Percentiles rank a stretch among this genome's conserved stretches.
phyloP scores from a whole-genome alignment of 92 coral and sea anemone species.

The Meandrina meandrites region DNA sequence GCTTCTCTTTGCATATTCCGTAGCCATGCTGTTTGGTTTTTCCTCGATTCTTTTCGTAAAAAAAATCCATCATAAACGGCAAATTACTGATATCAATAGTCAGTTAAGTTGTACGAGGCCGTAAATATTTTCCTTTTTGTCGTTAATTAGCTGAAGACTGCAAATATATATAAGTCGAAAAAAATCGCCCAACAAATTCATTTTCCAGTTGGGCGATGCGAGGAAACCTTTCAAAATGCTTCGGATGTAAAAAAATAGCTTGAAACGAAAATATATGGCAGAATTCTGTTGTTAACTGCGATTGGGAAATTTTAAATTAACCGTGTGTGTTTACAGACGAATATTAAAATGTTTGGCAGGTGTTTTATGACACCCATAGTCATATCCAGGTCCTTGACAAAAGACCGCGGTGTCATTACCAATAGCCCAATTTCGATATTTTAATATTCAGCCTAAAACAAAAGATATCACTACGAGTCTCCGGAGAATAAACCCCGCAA shows the following conservation, averaged over 20 bases:
- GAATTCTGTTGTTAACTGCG: conserved; percentile 5
- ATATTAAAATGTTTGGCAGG: conserved; percentile 7
- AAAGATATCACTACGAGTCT: too few relatives aligned
- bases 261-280: background rate
- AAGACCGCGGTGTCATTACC: background rate
- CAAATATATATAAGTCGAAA: background rate
- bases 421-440: too few relatives aligned
- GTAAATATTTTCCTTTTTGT: background rate
- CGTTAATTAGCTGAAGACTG: background rate
- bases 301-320: background rate
- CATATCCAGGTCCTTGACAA: background rate
- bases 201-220: background rate
- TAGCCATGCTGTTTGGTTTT: conserved; percentile 1
- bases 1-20: background rate
- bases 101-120: background rate
- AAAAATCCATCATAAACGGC: background rate
- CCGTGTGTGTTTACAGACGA: background rate
- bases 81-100: background rate
- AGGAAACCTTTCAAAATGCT: background rate
- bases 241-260: background rate
- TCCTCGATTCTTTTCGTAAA: background rate
- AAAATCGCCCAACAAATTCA: background rate
- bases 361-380: background rate
- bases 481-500: too few relatives aligned
- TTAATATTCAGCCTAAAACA: too few relatives aligned